phyloP scores from a whole-genome alignment of 2,797 vertebrate genomes.

The Gobionotothen gibberifrons region DNA sequence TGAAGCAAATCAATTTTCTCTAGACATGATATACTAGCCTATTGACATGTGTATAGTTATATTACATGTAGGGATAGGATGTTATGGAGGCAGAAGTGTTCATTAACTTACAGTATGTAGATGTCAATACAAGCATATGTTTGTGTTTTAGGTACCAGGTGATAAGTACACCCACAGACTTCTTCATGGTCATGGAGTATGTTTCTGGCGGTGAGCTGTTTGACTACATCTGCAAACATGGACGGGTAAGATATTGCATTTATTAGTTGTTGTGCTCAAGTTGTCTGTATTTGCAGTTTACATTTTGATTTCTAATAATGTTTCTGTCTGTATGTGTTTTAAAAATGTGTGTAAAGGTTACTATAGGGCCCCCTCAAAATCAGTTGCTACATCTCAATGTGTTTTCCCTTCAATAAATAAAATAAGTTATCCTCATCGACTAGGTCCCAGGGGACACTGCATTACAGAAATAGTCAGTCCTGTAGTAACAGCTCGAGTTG shows the following conservation, averaged over 20 bases:
- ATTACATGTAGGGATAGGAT: neutral
- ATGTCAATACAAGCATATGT: neutral
- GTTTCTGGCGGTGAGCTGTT: conserved; percentile 97
- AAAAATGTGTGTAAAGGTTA: too few relatives aligned
- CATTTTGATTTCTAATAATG: too few relatives aligned
- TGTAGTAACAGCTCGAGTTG: too few relatives aligned
- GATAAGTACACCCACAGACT: conserved; percentile 97
- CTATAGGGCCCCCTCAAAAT: too few relatives aligned
- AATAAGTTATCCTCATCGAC: too few relatives aligned
- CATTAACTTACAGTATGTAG: neutral
- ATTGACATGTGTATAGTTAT: neutral
- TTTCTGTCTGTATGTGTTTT: too few relatives aligned
- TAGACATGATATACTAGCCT: neutral
- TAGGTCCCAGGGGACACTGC: too few relatives aligned
- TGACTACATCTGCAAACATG: conserved; percentile 99
- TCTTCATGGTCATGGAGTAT: conserved; percentile 99
- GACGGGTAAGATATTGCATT: conserved; percentile 86
- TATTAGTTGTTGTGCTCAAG: neutral
- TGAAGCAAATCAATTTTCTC: conserved; percentile 13
- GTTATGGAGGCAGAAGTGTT: neutral
- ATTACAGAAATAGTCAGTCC: too few relatives aligned
- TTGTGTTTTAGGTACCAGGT: conserved; percentile 93
- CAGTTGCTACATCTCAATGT: too few relatives aligned
- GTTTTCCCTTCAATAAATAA: too few relatives aligned
- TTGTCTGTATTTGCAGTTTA: too few relatives aligned